Percentiles rank a stretch among this genome's conserved stretches.
phyloP scores from a whole-genome alignment of 2,888 invertebrate genomes.

The Strigamia maritima region DNA sequence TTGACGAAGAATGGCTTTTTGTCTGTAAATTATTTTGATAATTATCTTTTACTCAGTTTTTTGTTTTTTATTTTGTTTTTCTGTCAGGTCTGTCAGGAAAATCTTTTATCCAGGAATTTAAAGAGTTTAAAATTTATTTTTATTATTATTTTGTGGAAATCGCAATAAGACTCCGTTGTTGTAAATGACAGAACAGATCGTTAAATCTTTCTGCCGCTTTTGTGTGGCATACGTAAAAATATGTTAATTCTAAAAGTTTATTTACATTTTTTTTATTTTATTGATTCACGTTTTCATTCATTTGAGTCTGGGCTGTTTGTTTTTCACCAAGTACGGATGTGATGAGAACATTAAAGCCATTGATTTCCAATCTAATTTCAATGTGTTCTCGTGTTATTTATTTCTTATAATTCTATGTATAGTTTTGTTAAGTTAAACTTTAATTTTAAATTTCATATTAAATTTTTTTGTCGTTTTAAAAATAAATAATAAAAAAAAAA shows the following conservation, averaged over 20 bases:
- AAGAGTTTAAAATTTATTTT: not conserved
- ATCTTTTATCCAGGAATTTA: not conserved
- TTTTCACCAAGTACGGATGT: no score
- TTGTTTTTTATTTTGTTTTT: not conserved
- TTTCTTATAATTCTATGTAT: no score
- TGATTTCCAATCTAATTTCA: no score
- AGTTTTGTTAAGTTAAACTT: not conserved
- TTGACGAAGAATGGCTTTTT: not conserved
- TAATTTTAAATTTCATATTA: not conserved
- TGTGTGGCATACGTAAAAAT: no score
- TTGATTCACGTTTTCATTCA: not conserved
- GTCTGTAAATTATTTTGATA: not conserved
- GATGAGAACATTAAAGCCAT: no score
- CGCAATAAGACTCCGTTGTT: not conserved
- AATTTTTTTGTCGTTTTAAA: not conserved
- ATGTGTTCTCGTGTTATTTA: no score
- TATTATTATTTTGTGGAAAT: not conserved
- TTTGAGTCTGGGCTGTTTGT: no score
- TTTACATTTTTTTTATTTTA: not conserved
- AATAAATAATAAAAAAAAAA: not conserved
- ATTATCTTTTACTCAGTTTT: not conserved
- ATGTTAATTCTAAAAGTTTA: no score
- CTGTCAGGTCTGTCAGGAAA: not conserved
- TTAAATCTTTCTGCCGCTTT: not conserved
- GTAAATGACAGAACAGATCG: slow-evolving; percentile 5